Conservation (phyloP, 2,113 vertebrate genomes). For the Lophochroa leadbeateri region DNA sequence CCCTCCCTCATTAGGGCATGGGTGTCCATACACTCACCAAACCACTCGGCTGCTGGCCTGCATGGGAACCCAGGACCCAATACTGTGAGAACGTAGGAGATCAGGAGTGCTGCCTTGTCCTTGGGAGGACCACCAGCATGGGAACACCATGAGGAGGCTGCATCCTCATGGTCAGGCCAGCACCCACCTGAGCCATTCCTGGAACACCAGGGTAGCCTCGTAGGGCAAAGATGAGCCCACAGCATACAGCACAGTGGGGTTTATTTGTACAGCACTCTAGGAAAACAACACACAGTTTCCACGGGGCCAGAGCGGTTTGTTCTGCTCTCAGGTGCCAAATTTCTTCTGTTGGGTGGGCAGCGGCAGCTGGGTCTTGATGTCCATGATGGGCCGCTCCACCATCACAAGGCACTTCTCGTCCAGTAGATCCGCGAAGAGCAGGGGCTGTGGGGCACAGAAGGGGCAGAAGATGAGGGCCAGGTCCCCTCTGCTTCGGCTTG, state of each 20-base stretch:
- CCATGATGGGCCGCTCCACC: conserved; percentile 89
- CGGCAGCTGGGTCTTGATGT: conserved; percentile 86
- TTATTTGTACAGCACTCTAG: conserved; percentile 26
- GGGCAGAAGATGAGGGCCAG: background rate
- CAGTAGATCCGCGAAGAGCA: conserved; percentile 84
- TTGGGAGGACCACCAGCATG: too few relatives aligned
- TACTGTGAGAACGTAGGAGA: background rate
- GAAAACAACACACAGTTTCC: conserved; percentile 15
- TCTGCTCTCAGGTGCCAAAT: conserved; percentile 87
- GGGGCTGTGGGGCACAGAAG: conserved; percentile 69
- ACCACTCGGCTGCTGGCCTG: rapidly evolving
- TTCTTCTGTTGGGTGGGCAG: conserved; percentile 90
- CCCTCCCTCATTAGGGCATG: background rate
- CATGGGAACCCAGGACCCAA: rapidly evolving
- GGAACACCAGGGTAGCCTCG: rapidly evolving
- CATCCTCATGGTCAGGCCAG: rapidly evolving
- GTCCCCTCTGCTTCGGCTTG: background rate
- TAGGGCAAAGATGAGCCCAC: background rate
- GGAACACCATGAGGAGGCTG: rapidly evolving
- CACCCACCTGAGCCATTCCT: background rate
- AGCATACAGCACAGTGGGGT: conserved; percentile 29
- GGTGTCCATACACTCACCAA: background rate
- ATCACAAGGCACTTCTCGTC: conserved; percentile 86
- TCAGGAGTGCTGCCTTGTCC: too few relatives aligned
- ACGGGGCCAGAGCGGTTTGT: background rate